Evolutionary conservation across 2,113 vertebrate genomes (phyloP).

Genomic region (Helogale parvula): DNA sequence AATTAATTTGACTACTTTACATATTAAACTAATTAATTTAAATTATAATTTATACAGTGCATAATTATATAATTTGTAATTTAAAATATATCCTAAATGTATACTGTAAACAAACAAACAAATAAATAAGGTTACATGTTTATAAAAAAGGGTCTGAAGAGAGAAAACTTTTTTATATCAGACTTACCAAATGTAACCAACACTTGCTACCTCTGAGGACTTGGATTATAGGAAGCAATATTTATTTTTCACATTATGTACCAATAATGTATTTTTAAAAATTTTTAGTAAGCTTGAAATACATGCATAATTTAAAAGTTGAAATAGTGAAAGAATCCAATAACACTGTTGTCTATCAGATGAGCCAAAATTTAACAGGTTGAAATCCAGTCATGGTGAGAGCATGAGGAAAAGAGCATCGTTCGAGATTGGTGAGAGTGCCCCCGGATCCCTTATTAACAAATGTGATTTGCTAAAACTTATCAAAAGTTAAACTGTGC

Average conservation of each 20-base stretch:
- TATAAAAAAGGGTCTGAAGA: not conserved
- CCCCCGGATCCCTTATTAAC: not conserved
- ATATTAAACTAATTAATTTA: not conserved
- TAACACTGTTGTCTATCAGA: not conserved
- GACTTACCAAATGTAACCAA: not conserved
- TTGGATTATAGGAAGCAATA: not conserved
- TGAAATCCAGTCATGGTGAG: not conserved
- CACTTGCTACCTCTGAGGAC: not conserved
- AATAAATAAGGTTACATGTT: not conserved
- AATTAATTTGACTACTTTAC: slow-evolving; percentile 9
- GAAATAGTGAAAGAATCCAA: not conserved
- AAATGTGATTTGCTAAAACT: not conserved
- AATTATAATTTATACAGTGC: not conserved
- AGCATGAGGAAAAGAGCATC: not conserved
- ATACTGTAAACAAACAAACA: not conserved
- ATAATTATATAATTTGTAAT: not conserved
- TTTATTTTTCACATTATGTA: not conserved
- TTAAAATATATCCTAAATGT: not conserved
- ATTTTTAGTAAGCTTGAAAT: not conserved
- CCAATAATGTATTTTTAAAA: not conserved
- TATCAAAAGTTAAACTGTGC: not conserved
- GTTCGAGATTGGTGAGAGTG: not conserved
- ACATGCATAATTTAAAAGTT: not conserved
- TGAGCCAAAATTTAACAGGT: not conserved
- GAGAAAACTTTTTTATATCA: slow-evolving; percentile 2